phyloP scores from a whole-genome alignment of 2,888 invertebrate genomes.

The Andrena chrysosceles region DNA sequence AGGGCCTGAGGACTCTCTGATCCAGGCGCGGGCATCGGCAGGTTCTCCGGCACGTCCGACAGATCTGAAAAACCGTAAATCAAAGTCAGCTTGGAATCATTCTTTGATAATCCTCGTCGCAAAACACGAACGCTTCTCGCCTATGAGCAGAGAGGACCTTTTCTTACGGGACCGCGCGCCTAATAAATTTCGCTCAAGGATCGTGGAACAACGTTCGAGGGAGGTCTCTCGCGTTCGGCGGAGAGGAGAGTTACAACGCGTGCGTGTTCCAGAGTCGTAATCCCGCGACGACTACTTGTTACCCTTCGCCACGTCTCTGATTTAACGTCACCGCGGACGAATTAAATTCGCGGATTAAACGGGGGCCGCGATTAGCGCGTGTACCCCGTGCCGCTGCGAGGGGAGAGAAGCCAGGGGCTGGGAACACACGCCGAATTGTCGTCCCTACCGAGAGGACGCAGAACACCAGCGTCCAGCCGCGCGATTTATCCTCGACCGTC shows the following conservation, averaged over 20 bases:
- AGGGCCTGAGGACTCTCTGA: constrained; percentile 89
- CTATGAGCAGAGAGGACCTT: constrained; percentile 4
- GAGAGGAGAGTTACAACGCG: constrained; percentile 77
- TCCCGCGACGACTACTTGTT: constrained; percentile 82
- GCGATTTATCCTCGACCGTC: constrained; percentile 26
- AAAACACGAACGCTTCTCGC: background rate
- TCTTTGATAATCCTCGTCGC: background rate
- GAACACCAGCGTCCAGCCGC: constrained; percentile 9
- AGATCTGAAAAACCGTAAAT: constrained; percentile 87
- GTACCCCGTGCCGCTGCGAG: background rate
- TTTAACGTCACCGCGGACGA: constrained; percentile 82
- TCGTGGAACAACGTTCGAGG: constrained; percentile 68
- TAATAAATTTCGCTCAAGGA: constrained; percentile 68
- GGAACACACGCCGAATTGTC: constrained; percentile 30
- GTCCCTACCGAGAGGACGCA: background rate
- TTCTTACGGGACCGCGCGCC: constrained; percentile 37
- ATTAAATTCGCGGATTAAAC: constrained; percentile 77
- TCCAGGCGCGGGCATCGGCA: constrained; percentile 87
- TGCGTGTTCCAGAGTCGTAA: constrained; percentile 84
- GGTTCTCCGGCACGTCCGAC: constrained; percentile 91
- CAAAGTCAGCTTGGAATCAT: background rate
- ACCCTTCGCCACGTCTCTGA: constrained; percentile 82
- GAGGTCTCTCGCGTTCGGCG: constrained; percentile 51
- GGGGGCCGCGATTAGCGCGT: constrained; percentile 56
- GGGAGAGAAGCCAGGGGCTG: background rate